Evolutionary conservation across 2,113 vertebrate genomes (phyloP), one percentile per base, ranked within the genome.

Genomic region (Plecturocebus donacophilus): DNA sequence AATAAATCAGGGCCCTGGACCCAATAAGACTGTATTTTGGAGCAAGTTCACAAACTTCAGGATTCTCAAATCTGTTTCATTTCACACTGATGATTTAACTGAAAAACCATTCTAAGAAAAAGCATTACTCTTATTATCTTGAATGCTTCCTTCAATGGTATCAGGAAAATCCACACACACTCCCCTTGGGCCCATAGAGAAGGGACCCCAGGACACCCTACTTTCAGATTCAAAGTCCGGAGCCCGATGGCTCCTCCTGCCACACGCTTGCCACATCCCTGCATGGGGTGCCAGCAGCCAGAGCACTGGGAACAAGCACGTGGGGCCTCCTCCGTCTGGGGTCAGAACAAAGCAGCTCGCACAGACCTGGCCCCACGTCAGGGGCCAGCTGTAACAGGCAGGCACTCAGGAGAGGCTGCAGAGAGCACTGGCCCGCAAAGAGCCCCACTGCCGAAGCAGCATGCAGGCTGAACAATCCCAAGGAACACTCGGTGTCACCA

Each of bases 111-210:
- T 45, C 58, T 3, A 0, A 58, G 47, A 23, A 49, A 58, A 38
- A 27, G 8, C 7, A 1, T 0, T 3, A 8, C 1, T 7, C 49
- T 75, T 6, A 11, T 17, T 21, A 17, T 30, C 75, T 0, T n/a
- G n/a, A 64, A 25, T 21, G 21, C 54, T 35, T 42, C 82, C 27
- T 91, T 3, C 16, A 7, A 1, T 2, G 11, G 12, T 0, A 14
- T 2, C 27, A 32, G 35, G 23, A 14, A 8, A 8, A 19, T 13
- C 32, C 45, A n/a, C 32, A 64, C 13, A 13, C 14, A 10, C 27
- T 2, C 38, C 2, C 12, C 32, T 35, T 5, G 6, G 6, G 58
- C 19, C 32, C 81, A 19, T 30, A 17, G 40, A 35, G 12, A 12
- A 49, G 49, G 76, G 47, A 35, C 42, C 54, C 47, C 1, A 4